Base-by-base conservation (phyloP, 2,888 invertebrate species). In the Himalopsyche japonica region DNA sequence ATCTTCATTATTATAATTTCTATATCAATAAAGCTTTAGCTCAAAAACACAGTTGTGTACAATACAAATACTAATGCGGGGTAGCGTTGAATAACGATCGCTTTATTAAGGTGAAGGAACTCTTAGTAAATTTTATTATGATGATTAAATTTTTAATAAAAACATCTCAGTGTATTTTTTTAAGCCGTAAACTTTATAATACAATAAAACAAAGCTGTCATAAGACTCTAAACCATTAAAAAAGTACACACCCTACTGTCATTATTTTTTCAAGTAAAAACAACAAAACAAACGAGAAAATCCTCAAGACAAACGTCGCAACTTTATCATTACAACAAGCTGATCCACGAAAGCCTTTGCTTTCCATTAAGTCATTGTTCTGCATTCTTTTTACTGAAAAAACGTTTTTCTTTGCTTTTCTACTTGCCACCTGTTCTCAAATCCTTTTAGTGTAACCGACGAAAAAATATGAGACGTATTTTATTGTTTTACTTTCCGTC, bases 351-450 rank as follows among this genome's bases (percentile, higher is more conserved):
- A 70, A 70, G 27, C 70, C 34, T 82, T 84, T 82, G 76, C 79
- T 76, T 84, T 82, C 79, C 80, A 84, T 84, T 82, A 49, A 79
- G 82, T 84, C 82, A 84, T 84, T 82, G 84, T 84, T 76, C 49
- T 70, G 81, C n/a, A n/a, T 81, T 81, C 49, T 76, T 76, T 76
- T 70, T 70, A 27, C 70, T 30, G 70, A 70, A 15, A 70, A 70
- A 27, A 70, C 27, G 57, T 12, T 70, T 70, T 70, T 70, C 70
- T 70, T 70, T 70, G 27, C 70, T 27, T 70, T 70, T 70, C 70
- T 70, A 30, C 70, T 70, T 70, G 70, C 70, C 70, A 70, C 70
- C 70, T 70, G 70, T 70, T 70, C 70, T 70, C 70, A 70, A 70
- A 70, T 70, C 70, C 70, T 70, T 70, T 70, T 70, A 70, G 70